Percentiles rank a stretch among this genome's conserved stretches.
phyloP scores from a whole-genome alignment of 2,888 invertebrate genomes.

The Diploptera punctata region DNA sequence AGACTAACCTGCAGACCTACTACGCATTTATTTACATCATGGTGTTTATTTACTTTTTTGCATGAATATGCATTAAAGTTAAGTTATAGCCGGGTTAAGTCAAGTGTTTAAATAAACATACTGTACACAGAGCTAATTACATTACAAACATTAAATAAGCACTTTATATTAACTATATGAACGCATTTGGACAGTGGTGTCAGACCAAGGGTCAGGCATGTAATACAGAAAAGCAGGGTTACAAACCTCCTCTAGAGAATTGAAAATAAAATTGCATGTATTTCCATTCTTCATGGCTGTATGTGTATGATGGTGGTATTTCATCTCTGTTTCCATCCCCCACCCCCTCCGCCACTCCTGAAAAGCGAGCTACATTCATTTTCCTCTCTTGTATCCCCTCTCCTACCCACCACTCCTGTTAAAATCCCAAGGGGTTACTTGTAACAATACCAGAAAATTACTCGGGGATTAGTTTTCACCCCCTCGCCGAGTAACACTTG shows the following conservation, averaged over 20 bases:
- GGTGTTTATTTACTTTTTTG: too few species aligned
- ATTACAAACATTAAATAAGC: too few species aligned
- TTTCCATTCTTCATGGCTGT: conserved; percentile 22
- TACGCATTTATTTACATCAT: too few species aligned
- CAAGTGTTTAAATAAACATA: too few species aligned
- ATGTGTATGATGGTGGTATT: conserved; percentile 28
- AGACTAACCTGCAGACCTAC: too few species aligned
- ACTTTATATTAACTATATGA: not conserved
- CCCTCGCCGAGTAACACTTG: conserved; percentile 37
- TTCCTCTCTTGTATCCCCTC: conserved; percentile 27
- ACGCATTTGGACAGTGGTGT: not conserved
- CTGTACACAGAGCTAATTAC: too few species aligned
- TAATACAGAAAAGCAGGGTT: not conserved
- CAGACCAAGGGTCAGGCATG: not conserved
- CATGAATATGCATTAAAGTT: too few species aligned
- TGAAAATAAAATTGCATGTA: conserved; percentile 26
- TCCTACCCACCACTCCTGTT: conserved; percentile 16
- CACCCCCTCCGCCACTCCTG: conserved; percentile 12
- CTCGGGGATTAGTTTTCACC: conserved; percentile 45
- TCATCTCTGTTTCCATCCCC: conserved; percentile 24
- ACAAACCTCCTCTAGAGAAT: conserved; percentile 9
- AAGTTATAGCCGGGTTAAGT: too few species aligned
- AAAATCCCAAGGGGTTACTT: conserved; percentile 44
- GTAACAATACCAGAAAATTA: conserved; percentile 47
- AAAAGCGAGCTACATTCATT: conserved; percentile 31